Percentiles rank a stretch among this genome's conserved stretches.
Conservation (phyloP, 2,888 invertebrate species). For the Xestia c-nigrum region DNA sequence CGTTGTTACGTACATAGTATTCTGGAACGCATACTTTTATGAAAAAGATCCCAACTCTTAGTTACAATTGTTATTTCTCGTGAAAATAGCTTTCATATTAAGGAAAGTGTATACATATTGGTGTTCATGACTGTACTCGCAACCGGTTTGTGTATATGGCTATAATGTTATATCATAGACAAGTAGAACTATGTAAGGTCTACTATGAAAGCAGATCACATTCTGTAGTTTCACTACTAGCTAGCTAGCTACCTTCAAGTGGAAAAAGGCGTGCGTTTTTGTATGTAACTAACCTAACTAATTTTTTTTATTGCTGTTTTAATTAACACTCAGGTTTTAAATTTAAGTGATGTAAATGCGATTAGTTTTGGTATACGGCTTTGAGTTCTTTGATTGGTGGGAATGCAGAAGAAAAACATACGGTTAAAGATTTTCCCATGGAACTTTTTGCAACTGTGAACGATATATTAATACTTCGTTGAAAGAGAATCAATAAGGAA, state of each 20-base stretch:
- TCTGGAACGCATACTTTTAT: no score
- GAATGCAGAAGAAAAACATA: conserved; percentile 32
- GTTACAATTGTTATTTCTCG: no score
- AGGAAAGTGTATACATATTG: no score
- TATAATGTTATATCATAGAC: background rate
- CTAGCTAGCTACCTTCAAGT: background rate
- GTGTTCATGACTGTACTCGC: background rate
- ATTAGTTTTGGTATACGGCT: conserved; percentile 36
- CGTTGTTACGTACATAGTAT: no score
- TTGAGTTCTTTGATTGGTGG: conserved; percentile 25
- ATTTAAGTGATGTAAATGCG: conserved; percentile 35
- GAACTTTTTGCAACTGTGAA: conserved; percentile 16
- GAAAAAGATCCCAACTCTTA: no score
- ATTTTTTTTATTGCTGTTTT: background rate
- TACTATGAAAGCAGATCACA: background rate
- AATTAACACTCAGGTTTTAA: conserved; percentile 6
- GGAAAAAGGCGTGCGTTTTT: background rate
- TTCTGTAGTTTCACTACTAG: background rate
- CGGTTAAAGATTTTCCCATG: conserved; percentile 17
- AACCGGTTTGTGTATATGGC: background rate
- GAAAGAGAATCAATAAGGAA: background rate
- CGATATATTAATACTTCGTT: background rate
- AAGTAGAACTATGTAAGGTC: background rate
- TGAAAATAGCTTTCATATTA: no score
- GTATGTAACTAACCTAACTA: background rate